Base-by-base conservation (phyloP, 2,113 vertebrate genomes). In the Regulus satrapa region DNA sequence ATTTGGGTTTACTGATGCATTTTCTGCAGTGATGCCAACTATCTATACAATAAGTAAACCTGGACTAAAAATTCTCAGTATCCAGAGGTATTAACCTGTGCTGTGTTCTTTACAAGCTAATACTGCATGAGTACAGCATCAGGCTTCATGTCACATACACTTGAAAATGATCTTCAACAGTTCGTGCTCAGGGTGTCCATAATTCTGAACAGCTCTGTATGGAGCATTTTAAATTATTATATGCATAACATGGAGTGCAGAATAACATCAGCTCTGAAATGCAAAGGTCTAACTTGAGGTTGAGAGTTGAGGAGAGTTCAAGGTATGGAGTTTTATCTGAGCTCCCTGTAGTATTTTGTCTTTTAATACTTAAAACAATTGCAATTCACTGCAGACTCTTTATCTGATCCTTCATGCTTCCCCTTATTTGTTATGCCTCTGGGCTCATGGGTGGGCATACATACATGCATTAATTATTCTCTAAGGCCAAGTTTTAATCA, bases 331-430 rank as follows among this genome's bases (percentile, higher is more conserved):
- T 82, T 92, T 79, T 84, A 48, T 77, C 48, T 77, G 51, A 74
- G 68, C 24, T 96, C 89, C 72, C 88, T 86, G 48, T 90, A 84
- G 89, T 66, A 77, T 93, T 97, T 95, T 55, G 88, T 80, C 67
- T 51, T 93, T 77, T 55, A 80, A 77, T 88, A 59, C 78, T 90
- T 94, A 62, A 94, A 95, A 41, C 43, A 94, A 73, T 92, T 97
- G 84, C 59, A 73, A 94, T 96, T 85, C 90, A 86, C 49, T 78
- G 41, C 38, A 81, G 81, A 56, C 41, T 94, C 63, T 78, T 89
- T 68, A 56, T 43, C 81, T 96, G 93, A 85, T 81, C 43, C 72
- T 95, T 97, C 28, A 78, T 97, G 82, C 88, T 95, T 41, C 88
- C 88, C 72, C 95, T 95, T 97, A 76, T 80, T 95, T 91, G 46